Percentiles rank a stretch among this genome's conserved stretches.
These are phyloP conservation scores for Astropecten irregularis DNA, from an alignment of 53 echinoderm and acorn worm species.

Conservation along the genomic window DNA sequence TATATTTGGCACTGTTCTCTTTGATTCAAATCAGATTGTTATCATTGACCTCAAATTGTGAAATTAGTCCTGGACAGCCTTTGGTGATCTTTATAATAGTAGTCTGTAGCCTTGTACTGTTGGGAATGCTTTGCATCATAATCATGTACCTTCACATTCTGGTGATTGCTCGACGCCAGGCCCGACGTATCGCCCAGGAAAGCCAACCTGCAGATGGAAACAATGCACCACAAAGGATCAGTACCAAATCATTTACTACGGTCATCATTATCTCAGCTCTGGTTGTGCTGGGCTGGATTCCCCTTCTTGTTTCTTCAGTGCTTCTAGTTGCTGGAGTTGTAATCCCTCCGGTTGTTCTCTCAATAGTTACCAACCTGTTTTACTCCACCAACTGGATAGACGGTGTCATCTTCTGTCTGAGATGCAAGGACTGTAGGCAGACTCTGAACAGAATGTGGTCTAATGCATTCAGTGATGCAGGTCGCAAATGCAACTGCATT, in stretches of 20 bases:
- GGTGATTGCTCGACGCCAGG: neutral
- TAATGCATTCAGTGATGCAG: neutral
- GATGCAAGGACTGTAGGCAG: neutral
- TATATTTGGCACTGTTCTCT: neutral
- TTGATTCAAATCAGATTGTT: neutral
- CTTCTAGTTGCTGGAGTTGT: too few species aligned
- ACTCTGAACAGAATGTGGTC: neutral
- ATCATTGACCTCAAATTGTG: neutral
- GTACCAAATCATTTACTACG: neutral
- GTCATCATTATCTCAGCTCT: neutral
- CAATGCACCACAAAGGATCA: neutral
- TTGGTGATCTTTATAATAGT: too few species aligned
- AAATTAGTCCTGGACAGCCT: neutral
- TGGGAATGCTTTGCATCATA: too few species aligned
- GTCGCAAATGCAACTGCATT: neutral
- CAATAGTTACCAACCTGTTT: neutral
- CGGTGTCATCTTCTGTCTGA: neutral
- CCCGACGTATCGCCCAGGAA: conserved; percentile 1
- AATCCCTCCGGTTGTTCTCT: too few species aligned
- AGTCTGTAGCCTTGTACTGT: too few species aligned
- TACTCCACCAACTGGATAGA: conserved; percentile 1
- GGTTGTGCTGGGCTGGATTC: neutral
- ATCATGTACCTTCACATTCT: neutral
- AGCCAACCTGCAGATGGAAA: neutral
- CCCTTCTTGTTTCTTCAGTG: neutral